A percentile compares a stretch with the other conserved stretches of the same genome.
These are phyloP conservation scores for Heliconius charithonia DNA, from an alignment of 2,888 invertebrate genomes.

Conservation along the genomic window DNA sequence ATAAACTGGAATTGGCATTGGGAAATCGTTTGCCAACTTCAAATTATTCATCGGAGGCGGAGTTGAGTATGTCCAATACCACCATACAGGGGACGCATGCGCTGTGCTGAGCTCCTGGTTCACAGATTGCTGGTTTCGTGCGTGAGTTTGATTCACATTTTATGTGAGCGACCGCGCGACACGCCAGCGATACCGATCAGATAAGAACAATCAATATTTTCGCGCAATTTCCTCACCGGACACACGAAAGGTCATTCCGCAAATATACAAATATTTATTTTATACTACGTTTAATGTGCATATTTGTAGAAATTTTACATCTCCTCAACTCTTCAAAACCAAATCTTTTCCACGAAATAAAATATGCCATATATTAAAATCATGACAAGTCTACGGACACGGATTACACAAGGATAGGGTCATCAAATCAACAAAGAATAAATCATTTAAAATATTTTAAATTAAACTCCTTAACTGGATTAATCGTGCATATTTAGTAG, in stretches of 20 bases:
- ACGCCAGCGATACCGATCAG: constrained; percentile 65
- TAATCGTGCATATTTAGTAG: too few relatives aligned
- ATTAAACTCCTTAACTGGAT: too few relatives aligned
- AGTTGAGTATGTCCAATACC: constrained; percentile 73
- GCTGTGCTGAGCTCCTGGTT: constrained; percentile 55
- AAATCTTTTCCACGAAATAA: not conserved
- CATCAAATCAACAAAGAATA: too few relatives aligned
- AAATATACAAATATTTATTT: constrained; percentile 32
- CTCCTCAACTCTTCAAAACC: not conserved
- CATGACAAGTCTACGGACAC: not conserved
- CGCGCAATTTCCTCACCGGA: constrained; percentile 74
- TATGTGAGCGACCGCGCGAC: constrained; percentile 66
- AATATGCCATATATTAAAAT: not conserved
- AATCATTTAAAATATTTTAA: too few relatives aligned
- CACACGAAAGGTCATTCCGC: constrained; percentile 76
- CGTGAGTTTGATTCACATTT: constrained; percentile 68
- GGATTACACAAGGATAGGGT: not conserved
- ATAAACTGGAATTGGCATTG: constrained; percentile 51
- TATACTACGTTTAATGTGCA: not conserved
- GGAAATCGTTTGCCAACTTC: constrained; percentile 54
- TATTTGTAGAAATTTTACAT: not conserved
- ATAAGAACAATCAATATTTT: constrained; percentile 70
- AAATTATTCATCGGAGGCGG: constrained; percentile 69
- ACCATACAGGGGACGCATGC: constrained; percentile 66
- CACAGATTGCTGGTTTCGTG: constrained; percentile 50